Evolutionary conservation across 2,113 vertebrate genomes (phyloP).

Genomic region (Benitochromis conjunctus): DNA sequence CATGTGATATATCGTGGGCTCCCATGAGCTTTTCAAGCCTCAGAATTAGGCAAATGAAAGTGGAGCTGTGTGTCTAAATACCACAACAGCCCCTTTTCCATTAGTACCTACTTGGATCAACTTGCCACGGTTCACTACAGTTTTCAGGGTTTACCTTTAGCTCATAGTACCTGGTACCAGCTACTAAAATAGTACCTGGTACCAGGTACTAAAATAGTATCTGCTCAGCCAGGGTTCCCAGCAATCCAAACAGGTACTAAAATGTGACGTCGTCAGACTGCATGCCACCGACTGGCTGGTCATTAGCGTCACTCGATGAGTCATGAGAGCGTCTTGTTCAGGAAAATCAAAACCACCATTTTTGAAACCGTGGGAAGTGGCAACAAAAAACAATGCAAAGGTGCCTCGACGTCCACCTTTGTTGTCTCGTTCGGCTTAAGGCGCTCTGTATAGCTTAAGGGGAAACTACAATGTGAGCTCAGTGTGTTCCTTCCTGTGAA

Average conservation of each 20-base stretch:
- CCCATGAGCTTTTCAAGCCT: neutral
- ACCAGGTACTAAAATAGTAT: neutral
- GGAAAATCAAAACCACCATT: neutral
- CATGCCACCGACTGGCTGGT: neutral
- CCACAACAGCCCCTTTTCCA: neutral
- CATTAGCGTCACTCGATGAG: neutral
- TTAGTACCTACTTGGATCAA: neutral
- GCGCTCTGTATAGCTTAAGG: neutral
- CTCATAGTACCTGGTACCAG: neutral
- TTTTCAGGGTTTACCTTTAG: neutral
- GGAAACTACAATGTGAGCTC: neutral
- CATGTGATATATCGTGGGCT: neutral
- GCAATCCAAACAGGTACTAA: neutral
- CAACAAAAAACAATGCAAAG: too few relatives aligned
- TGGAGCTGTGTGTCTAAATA: neutral
- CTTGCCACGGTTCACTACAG: fast-evolving
- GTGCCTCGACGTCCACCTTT: neutral
- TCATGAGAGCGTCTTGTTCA: neutral
- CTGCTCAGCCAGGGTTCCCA: neutral
- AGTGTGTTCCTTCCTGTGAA: neutral
- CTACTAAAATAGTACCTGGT: too few relatives aligned
- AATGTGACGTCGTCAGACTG: neutral
- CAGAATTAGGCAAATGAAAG: neutral
- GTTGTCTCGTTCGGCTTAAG: neutral
- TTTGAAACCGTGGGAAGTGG: too few relatives aligned